Conservation (phyloP, 2,113 vertebrate species). For the Orycteropus afer region DNA sequence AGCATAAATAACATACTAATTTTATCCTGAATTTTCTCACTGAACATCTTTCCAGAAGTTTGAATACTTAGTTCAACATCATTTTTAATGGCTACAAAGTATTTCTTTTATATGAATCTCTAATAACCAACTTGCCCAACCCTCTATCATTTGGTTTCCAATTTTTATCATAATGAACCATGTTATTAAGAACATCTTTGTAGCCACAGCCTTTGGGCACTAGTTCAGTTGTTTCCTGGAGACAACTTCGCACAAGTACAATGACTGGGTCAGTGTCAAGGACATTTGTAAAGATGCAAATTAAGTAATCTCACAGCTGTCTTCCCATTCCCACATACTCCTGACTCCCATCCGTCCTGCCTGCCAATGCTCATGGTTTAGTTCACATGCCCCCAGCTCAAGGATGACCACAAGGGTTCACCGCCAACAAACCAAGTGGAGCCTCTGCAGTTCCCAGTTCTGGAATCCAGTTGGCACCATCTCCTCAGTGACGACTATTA, state of each 20-base stretch:
- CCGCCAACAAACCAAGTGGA: not conserved
- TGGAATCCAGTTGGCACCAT: not conserved
- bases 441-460: not conserved
- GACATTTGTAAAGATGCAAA: not conserved
- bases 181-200: not conserved
- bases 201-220: not conserved
- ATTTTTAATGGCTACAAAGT: not conserved
- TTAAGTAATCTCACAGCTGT: not conserved
- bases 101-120: not conserved
- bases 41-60: not conserved
- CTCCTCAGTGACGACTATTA: rapidly evolving
- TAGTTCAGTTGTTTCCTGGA: not conserved
- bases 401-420: rapidly evolving
- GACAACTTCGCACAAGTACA: not conserved
- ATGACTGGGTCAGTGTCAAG: not conserved
- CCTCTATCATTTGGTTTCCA: not conserved
- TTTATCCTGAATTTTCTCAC: not conserved
- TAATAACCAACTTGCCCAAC: not conserved
- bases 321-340: not conserved
- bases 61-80: not conserved
- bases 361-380: rapidly evolving
- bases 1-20: not conserved
- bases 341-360: not conserved
- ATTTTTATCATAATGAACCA: not conserved
- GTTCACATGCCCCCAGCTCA: not conserved